Conservation (phyloP, 2,797 vertebrate species). For the Liparis tanakae region DNA sequence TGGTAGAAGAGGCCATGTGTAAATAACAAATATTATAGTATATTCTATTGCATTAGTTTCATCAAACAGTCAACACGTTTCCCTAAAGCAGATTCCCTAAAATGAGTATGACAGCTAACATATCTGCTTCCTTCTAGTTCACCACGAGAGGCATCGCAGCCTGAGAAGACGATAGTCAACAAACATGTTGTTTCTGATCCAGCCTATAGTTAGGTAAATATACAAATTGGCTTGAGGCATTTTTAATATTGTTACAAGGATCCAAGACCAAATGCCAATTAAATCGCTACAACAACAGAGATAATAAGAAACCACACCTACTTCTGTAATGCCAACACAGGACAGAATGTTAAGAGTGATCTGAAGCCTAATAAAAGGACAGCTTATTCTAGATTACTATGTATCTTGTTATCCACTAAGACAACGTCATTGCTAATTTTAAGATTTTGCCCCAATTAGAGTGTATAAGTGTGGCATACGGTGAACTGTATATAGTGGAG, state of each 20-base stretch:
- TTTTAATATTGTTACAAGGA: neutral
- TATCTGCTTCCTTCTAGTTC: neutral
- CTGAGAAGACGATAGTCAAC: neutral
- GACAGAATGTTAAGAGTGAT: conserved; percentile 4
- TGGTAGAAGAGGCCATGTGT: neutral
- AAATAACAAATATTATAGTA: neutral
- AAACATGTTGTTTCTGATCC: neutral
- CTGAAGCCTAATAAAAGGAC: conserved; percentile 11
- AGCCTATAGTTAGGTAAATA: neutral
- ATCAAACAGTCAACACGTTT: neutral
- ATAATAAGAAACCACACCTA: neutral
- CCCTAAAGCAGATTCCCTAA: neutral
- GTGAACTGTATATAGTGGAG: neutral
- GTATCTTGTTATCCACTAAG: neutral
- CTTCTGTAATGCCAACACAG: neutral
- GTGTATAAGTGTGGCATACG: neutral
- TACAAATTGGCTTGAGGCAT: neutral
- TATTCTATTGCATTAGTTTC: neutral
- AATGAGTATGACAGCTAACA: neutral
- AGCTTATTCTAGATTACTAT: conserved; percentile 15
- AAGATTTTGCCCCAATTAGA: neutral
- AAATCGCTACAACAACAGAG: neutral
- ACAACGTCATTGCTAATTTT: neutral
- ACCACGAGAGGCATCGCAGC: neutral
- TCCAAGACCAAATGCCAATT: neutral